phyloP scores from a whole-genome alignment of 1,140 invertebrate genomes.

The Ctenoplectra terminalis region DNA sequence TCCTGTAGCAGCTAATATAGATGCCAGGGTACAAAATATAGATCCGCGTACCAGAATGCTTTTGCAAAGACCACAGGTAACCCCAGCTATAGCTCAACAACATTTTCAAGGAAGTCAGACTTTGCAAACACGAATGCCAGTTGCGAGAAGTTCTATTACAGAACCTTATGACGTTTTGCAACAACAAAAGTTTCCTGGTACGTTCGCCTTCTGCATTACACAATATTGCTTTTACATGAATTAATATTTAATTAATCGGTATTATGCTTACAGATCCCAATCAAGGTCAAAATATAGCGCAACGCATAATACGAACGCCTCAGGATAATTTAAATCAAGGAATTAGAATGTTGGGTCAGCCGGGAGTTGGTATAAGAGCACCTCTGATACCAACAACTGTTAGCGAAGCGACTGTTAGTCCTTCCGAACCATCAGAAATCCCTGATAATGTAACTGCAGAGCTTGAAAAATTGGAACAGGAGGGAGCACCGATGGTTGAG shows the following conservation, averaged over 20 bases:
- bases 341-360: constrained; percentile 74
- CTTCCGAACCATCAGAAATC: constrained; percentile 85
- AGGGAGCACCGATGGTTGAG: constrained; percentile 86
- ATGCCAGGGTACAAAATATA: constrained; percentile 79
- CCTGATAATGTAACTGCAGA: constrained; percentile 91
- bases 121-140: constrained; percentile 76
- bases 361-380: constrained; percentile 71
- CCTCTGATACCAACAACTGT: constrained; percentile 74
- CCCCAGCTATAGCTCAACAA: constrained; percentile 71
- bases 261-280: constrained; percentile 69
- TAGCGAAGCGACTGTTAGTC: constrained; percentile 71
- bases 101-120: constrained; percentile 76
- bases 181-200: constrained; percentile 79
- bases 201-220: constrained; percentile 29
- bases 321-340: constrained; percentile 76
- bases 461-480: constrained; percentile 91
- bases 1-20: constrained; percentile 73
- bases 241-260: neutral
- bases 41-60: constrained; percentile 83
- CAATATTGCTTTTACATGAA: neutral
- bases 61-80: constrained; percentile 77
- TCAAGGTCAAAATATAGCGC: constrained; percentile 73
- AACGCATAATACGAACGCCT: constrained; percentile 73
- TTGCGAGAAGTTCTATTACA: constrained; percentile 69
- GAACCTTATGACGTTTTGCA: constrained; percentile 81